A percentile compares a stretch with the other conserved stretches of the same genome.
phyloP scores from a whole-genome alignment of 2,797 vertebrate species.

The Microctenopoma lineatum region DNA sequence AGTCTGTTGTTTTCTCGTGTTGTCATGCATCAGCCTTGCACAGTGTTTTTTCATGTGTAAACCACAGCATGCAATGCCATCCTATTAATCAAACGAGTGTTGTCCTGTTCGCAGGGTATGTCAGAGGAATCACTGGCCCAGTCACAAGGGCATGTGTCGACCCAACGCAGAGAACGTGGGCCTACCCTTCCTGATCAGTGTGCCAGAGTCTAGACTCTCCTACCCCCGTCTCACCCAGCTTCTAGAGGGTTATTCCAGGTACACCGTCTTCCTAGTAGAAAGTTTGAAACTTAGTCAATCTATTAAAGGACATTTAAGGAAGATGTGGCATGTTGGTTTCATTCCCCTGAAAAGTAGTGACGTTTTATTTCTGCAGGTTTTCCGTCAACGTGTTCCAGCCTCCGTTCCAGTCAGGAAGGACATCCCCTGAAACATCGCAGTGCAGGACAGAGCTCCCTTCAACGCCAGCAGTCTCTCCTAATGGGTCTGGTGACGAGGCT shows the following conservation, averaged over 20 bases:
- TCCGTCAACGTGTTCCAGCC: constrained; percentile 98
- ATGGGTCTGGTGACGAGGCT: constrained; percentile 70
- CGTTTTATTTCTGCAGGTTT: constrained; percentile 82
- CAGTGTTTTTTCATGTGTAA: neutral
- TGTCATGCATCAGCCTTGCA: neutral
- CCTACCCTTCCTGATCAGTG: constrained; percentile 94
- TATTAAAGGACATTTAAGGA: neutral
- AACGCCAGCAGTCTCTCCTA: constrained; percentile 67
- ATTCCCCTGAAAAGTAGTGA: neutral
- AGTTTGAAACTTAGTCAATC: no score
- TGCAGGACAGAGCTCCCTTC: constrained; percentile 74
- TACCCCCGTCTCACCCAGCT: constrained; percentile 92
- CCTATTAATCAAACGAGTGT: neutral
- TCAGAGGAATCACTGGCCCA: constrained; percentile 95
- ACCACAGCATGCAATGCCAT: no score
- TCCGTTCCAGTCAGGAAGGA: constrained; percentile 92
- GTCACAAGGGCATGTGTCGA: constrained; percentile 91
- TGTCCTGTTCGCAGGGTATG: constrained; percentile 83
- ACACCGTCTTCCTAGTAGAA: neutral
- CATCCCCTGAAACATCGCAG: constrained; percentile 87
- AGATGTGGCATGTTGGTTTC: neutral
- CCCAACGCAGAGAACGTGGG: constrained; percentile 92
- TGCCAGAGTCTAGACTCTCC: constrained; percentile 93
- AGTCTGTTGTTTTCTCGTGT: neutral
- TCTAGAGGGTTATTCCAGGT: constrained; percentile 96